Evolutionary conservation across 1,140 invertebrate genomes (phyloP), one percentile per base, ranked within the genome.

Genomic region (Drosophila hydei): DNA sequence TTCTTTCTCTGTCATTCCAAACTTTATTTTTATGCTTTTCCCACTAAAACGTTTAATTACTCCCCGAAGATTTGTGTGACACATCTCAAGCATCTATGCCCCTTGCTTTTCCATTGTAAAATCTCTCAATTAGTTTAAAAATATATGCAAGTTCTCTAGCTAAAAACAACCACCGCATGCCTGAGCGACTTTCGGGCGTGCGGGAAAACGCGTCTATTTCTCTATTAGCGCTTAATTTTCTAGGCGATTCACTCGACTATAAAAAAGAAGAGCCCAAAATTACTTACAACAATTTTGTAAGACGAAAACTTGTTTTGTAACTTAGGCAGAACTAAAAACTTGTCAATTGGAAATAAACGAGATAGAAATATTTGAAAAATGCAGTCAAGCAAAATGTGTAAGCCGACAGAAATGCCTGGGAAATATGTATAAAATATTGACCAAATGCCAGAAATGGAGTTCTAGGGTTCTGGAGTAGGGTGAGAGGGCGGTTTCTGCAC

Each of bases 241-340:
- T 25, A 27, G 36, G 1, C 52, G 56, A 55, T 18, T 43, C 52
- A 40, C 38, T 64, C 14, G 50, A 64, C 60, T 50, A 47, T 25
- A 45, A 42, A 43, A 40, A 56, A 51, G 33, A 51, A 51, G 60
- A 47, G 36, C 65, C 51, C 51, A 33, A 48, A 54, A 50, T 33
- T 30, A 36, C 21, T 36, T 48, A 23, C 11, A 56, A 11, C n/a
- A 36, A 38, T 9, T 25, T 52, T 33, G 33, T 54, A 36, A 54
- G 16, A 50, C 21, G 14, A 38, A 63, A 64, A 71, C 60, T 42
- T 33, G 60, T 71, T 71, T 33, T 71, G 18, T 54, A 42, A 58
- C 47, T 58, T 16, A 4, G 11, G 9, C n/a, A n/a, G 14, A 27
- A 21, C 54, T 56, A 47, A 64, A 16, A 47, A 33, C 25, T 48